Evolutionary conservation across 2,113 vertebrate genomes (phyloP).

Genomic region (Zosterops pallidus): DNA sequence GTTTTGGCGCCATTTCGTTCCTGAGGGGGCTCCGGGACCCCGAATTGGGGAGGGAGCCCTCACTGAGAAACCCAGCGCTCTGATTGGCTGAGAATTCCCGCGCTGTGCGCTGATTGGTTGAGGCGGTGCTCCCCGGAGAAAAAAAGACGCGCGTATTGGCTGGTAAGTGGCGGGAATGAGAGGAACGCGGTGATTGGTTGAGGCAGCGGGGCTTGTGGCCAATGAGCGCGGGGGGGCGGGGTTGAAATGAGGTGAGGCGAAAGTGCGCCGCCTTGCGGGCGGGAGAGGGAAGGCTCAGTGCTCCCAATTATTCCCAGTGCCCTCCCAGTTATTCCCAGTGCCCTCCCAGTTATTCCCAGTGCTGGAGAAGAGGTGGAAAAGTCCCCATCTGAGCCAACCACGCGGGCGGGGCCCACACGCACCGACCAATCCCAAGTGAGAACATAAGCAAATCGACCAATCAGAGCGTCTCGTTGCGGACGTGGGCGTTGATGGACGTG

Average conservation of each 20-base stretch:
- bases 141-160: neutral
- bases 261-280: no score
- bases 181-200: neutral
- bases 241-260: rapidly evolving
- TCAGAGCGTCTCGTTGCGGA: rapidly evolving
- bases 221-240: no score
- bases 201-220: rapidly evolving
- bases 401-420: no score
- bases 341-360: no score
- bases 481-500: neutral
- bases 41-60: neutral
- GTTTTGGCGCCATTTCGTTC: neutral
- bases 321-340: neutral
- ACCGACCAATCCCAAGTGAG: rapidly evolving
- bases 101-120: neutral
- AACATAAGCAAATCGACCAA: rapidly evolving
- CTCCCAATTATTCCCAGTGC: neutral
- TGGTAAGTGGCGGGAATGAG: neutral
- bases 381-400: neutral
- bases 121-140: rapidly evolving
- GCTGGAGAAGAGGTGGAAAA: rapidly evolving
- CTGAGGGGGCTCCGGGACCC: neutral
- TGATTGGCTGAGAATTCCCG: neutral
- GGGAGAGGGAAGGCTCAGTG: neutral
- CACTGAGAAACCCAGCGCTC: rapidly evolving